phyloP scores from a whole-genome alignment of 2,888 invertebrate species.

The Trissolcus japonicus region DNA sequence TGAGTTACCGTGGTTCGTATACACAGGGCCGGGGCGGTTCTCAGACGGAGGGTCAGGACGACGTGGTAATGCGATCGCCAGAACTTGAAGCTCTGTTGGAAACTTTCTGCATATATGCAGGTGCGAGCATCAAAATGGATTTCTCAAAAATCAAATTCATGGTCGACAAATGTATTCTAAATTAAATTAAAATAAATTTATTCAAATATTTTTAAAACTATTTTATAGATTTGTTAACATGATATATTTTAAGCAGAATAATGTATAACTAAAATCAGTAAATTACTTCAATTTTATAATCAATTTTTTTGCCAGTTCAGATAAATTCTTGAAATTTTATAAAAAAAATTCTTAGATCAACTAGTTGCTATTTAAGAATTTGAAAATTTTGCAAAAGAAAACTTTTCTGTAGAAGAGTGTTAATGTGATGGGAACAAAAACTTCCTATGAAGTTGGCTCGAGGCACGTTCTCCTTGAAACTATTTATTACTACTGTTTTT shows the following conservation, averaged over 20 bases:
- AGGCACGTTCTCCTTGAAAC: conserved; percentile 43
- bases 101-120: conserved; percentile 12
- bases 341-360: not conserved
- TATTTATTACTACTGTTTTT: conserved; percentile 16
- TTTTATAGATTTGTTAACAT: no score
- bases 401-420: conserved; percentile 6
- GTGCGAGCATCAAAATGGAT: conserved; percentile 27
- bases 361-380: not conserved
- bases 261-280: no score
- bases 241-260: no score
- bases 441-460: conserved; percentile 20
- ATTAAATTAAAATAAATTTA: no score
- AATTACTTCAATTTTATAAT: no score
- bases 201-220: no score
- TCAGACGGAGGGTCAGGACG: conserved; percentile 12
- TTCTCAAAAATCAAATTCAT: not conserved
- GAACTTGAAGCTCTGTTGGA: conserved; percentile 19
- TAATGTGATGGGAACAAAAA: conserved; percentile 19
- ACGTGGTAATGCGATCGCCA: conserved; percentile 25
- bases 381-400: conserved; percentile 1
- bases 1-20: conserved; percentile 26
- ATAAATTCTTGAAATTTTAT: no score
- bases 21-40: conserved; percentile 5
- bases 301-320: no score
- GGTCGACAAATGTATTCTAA: no score